These are phyloP conservation scores for Cataglyphis hispanica DNA, from an alignment of 1,140 invertebrate species.

Conservation along the genomic window DNA sequence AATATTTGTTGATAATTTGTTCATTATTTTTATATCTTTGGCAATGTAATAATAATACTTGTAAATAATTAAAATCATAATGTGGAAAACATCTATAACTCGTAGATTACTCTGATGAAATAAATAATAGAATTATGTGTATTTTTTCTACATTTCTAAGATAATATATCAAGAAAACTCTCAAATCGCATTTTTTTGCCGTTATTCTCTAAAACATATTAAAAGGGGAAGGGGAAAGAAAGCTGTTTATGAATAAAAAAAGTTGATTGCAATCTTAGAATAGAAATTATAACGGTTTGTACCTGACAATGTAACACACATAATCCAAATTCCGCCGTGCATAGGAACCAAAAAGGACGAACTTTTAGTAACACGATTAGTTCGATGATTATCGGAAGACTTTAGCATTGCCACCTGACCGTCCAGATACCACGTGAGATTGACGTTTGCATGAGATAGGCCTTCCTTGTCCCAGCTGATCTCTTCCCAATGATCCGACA, in stretches of 20 bases:
- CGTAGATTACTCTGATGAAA: neutral
- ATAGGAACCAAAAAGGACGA: slow-evolving; percentile 91
- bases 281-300: slow-evolving; percentile 37
- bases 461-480: slow-evolving; percentile 90
- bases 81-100: neutral
- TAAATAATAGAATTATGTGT: neutral
- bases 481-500: slow-evolving; percentile 95
- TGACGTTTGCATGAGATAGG: slow-evolving; percentile 82
- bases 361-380: slow-evolving; percentile 79
- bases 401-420: slow-evolving; percentile 80
- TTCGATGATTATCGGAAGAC: slow-evolving; percentile 82
- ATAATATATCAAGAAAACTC: too few relatives aligned
- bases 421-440: slow-evolving; percentile 82
- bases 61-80: neutral
- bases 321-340: slow-evolving; percentile 95
- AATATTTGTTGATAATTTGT: neutral
- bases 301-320: slow-evolving; percentile 93
- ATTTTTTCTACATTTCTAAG: too few relatives aligned
- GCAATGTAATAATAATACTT: neutral
- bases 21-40: neutral
- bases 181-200: too few relatives aligned
- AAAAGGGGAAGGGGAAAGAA: neutral
- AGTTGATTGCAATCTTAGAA: neutral
- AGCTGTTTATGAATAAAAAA: neutral
- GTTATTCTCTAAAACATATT: too few relatives aligned